These are phyloP conservation scores for Thaumatotibia leucotreta DNA, from an alignment of 1,140 invertebrate genomes.

Conservation along the genomic window DNA sequence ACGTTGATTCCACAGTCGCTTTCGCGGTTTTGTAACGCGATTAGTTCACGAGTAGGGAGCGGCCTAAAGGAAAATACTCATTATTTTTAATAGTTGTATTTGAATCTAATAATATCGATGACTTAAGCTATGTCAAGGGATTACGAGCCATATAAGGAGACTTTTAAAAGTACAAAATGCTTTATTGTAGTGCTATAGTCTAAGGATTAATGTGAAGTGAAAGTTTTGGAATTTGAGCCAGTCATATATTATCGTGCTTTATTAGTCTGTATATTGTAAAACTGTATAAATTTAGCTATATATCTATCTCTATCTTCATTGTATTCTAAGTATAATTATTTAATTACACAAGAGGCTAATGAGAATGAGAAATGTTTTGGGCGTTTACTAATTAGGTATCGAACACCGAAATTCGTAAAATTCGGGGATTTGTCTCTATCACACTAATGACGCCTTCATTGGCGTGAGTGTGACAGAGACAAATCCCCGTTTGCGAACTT, in stretches of 20 bases:
- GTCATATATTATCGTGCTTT: not conserved
- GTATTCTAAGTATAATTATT: no score
- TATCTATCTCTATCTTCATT: not conserved
- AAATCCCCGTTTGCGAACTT: no score
- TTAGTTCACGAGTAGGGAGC: no score
- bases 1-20: no score
- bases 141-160: constrained; percentile 26
- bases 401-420: no score
- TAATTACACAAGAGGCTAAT: no score
- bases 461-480: no score
- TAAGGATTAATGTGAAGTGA: not conserved
- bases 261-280: not conserved
- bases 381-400: no score
- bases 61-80: constrained; percentile 9
- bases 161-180: constrained; percentile 3
- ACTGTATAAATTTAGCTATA: not conserved
- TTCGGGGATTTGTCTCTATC: no score
- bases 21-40: no score
- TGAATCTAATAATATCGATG: constrained; percentile 21
- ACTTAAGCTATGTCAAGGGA: constrained; percentile 39
- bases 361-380: no score
- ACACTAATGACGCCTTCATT: no score
- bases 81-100: constrained; percentile 17
- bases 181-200: not conserved
- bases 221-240: not conserved